Base-by-base conservation (phyloP, 2,888 invertebrate genomes). In the Eupithecia tripunctaria region DNA sequence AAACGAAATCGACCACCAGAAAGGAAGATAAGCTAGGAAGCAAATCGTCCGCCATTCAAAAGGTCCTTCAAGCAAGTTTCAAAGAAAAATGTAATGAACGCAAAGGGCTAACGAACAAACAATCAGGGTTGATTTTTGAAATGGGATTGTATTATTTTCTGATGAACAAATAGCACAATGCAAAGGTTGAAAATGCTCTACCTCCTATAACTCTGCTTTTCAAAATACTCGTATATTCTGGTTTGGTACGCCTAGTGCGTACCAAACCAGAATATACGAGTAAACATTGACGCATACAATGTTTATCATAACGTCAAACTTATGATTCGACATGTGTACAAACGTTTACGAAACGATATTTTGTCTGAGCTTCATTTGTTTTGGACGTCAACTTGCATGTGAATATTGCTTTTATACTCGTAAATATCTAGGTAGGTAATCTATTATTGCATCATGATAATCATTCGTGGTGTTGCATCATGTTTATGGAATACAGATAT, bases 251-350 rank as follows among this genome's bases (percentile, higher is more conserved):
- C 67, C n/a, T n/a, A n/a, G n/a, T n/a, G n/a, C n/a, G n/a, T n/a
- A n/a, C n/a, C n/a, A n/a, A n/a, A n/a, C n/a, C n/a, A n/a, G n/a
- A n/a, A n/a, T n/a, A n/a, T n/a, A 56, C 14, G 5, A 6, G n/a
- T 25, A 51, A 60, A 68, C 27, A 3, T 68, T 75, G 75, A 75
- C 72, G 72, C 72, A 72, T 21, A 36, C 47, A 25, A 56, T 71
- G 74, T 74, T 71, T 72, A 72, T 64, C 15, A 67, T 62, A 60
- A 68, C 67, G 66, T 47, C 43, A 72, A 72, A 74, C 63, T 67
- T 75, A 75, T 60, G 75, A 68, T 72, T 70, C 75, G 70, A 70
- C 75, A 72, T 36, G 60, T 75, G 75, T 70, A 60, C 12, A 65
- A 64, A 21, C 69, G 69, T 68, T 75, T 72, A 65, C 70, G 51